These are phyloP conservation scores for Xenus cinereus DNA, from an alignment of 2,113 vertebrate species.

Conservation along the genomic window DNA sequence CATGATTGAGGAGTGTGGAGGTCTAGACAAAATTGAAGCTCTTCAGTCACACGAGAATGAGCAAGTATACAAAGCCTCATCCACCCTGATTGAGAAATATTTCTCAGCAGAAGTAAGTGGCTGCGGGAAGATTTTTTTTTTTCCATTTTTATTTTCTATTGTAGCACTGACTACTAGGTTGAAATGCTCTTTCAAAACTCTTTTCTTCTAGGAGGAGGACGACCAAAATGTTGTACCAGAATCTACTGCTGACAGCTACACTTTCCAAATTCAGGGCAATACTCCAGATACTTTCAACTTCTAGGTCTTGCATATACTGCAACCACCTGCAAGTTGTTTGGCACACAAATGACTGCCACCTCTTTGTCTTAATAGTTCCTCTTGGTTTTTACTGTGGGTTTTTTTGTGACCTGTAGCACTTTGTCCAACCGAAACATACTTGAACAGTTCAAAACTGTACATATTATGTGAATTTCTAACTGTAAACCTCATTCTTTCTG, in stretches of 20 bases:
- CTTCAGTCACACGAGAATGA: slow-evolving; percentile 95
- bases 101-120: slow-evolving; percentile 89
- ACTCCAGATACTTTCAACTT: slow-evolving; percentile 83
- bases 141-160: background rate
- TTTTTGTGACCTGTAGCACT: slow-evolving; percentile 76
- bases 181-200: background rate
- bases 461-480: slow-evolving; percentile 63
- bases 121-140: background rate
- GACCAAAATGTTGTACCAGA: slow-evolving; percentile 83
- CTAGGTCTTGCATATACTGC: slow-evolving; percentile 52
- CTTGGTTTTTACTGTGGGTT: slow-evolving; percentile 53
- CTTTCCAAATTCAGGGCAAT: slow-evolving; percentile 78
- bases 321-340: background rate
- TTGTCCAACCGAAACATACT: slow-evolving; percentile 75
- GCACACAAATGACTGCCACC: background rate
- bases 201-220: slow-evolving; percentile 79
- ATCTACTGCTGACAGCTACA: slow-evolving; percentile 73
- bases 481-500: slow-evolving; percentile 13
- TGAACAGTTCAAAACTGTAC: slow-evolving; percentile 72
- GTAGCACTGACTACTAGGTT: background rate
- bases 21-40: slow-evolving; percentile 91
- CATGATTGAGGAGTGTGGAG: slow-evolving; percentile 94
- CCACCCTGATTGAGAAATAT: slow-evolving; percentile 87
- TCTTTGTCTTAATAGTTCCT: slow-evolving; percentile 54
- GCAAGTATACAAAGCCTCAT: slow-evolving; percentile 85